Conservation (phyloP, 1,140 invertebrate genomes). For the Phymastichus coffea region DNA sequence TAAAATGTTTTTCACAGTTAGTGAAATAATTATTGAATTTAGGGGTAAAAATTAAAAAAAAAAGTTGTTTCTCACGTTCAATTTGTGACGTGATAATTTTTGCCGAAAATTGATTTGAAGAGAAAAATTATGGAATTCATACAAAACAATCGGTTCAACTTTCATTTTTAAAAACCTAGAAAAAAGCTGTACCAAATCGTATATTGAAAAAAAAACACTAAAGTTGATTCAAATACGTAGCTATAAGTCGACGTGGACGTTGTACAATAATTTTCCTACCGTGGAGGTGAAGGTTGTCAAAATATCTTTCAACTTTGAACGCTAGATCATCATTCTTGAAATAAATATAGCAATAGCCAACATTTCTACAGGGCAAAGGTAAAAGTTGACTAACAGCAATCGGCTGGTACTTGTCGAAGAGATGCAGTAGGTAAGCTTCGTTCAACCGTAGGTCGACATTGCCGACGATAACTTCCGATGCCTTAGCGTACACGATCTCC, state of each 20-base stretch:
- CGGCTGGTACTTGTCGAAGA: constrained; percentile 40
- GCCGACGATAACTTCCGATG: constrained; percentile 41
- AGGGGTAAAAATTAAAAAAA: too few relatives aligned
- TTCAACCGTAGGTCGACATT: constrained; percentile 36
- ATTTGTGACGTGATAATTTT: too few relatives aligned
- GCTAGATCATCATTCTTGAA: constrained; percentile 36
- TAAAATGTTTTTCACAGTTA: too few relatives aligned
- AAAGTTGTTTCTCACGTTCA: too few relatives aligned
- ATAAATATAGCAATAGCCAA: constrained; percentile 43
- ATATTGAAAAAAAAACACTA: too few relatives aligned
- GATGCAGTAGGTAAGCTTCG: constrained; percentile 37
- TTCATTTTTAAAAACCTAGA: too few relatives aligned
- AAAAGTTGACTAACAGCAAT: constrained; percentile 35
- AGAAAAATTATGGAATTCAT: too few relatives aligned
- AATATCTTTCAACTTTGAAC: constrained; percentile 26
- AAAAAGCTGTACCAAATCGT: too few relatives aligned
- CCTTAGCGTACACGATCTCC: background rate
- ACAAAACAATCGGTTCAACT: too few relatives aligned
- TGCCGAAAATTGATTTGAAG: too few relatives aligned
- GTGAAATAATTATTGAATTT: too few relatives aligned
- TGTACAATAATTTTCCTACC: constrained; percentile 35
- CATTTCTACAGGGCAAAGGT: background rate
- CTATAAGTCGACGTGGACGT: background rate
- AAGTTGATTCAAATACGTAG: background rate
- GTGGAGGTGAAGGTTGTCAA: constrained; percentile 31